A percentile compares a stretch with the other conserved stretches of the same genome.
phyloP scores from a whole-genome alignment of 2,797 vertebrate species.

The Bradypodion pumilum region DNA sequence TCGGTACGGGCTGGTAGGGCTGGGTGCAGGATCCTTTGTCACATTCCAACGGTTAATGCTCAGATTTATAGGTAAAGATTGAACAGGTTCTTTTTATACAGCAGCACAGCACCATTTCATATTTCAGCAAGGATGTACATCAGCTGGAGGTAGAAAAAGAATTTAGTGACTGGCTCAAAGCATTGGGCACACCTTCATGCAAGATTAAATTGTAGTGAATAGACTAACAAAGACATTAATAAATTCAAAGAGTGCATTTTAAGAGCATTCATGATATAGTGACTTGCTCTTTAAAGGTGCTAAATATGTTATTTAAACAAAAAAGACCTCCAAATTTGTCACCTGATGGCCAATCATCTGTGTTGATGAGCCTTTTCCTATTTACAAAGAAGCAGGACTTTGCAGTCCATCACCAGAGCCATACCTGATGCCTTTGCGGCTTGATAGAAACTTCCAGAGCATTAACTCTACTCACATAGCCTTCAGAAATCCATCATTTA shows the following conservation, averaged over 20 bases:
- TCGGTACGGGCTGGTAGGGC: no score
- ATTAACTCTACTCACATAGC: no score
- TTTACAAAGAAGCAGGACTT: not conserved
- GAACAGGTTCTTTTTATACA: not conserved
- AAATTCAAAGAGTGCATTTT: not conserved
- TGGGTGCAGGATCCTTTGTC: no score
- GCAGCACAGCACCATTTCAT: not conserved
- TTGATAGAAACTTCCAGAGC: not conserved
- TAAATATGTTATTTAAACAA: no score
- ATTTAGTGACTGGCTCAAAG: no score
- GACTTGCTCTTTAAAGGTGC: not conserved
- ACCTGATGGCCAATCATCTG: not conserved
- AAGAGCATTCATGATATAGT: not conserved
- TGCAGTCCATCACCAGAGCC: not conserved
- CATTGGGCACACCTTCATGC: no score
- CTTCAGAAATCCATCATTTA: no score
- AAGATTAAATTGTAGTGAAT: no score
- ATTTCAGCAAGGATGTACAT: not conserved
- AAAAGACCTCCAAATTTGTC: no score
- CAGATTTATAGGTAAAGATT: no score
- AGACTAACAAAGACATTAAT: not conserved
- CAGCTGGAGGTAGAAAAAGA: not conserved
- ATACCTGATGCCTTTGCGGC: not conserved
- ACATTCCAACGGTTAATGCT: no score
- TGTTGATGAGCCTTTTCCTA: not conserved